Evolutionary conservation across 2,113 vertebrate species (phyloP), one percentile per base, ranked within the genome.

Genomic region (Pluvianellus socialis): DNA sequence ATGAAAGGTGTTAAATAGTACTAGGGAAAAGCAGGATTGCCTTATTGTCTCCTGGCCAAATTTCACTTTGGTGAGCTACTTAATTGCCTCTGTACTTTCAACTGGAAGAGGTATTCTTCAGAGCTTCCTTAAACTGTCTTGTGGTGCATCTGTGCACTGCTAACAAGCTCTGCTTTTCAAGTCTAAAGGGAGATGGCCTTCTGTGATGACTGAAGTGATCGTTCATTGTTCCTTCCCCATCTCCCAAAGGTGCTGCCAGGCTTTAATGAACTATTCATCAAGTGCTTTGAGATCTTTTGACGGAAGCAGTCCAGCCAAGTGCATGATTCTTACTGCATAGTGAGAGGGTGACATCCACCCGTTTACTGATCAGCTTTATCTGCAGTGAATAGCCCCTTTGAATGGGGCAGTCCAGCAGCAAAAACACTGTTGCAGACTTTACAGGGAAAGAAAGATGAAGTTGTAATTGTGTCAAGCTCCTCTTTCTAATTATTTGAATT

Each of bases 141-240:
- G 13, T 12, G 14, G 75, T 86, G 86, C 59, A 44, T 95, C 90
- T 96, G 94, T 95, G 88, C 38, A 6, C 71, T 92, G 96, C 92
- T 96, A 95, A 96, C 93, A 93, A 96, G 95, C 82, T 90, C 82
- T 0, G 7, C 53, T 88, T 88, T 90, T 88, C 50, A 59, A 55
- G 22, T 93, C 95, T 86, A 55, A 94, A 74, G 93, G 90, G 94
- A 96, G 82, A 90, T 97, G 95, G 92, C 95, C 96, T 95, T 96
- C 88, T 86, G 59, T 74, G 85, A 86, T 94, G 90, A 92, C 92
- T 96, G 96, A 94, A 94, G 88, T 76, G 85, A 95, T 96, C 71
- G 1, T 83, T 97, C 95, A 92, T 96, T 94, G 94, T 74, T 95
- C 82, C 82, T 73, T 88, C 79, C 45, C 52, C 47, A 38, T 90